These are phyloP conservation scores for Peromyscus aztecus DNA, from an alignment of 2,797 vertebrate species.

Conservation along the genomic window DNA sequence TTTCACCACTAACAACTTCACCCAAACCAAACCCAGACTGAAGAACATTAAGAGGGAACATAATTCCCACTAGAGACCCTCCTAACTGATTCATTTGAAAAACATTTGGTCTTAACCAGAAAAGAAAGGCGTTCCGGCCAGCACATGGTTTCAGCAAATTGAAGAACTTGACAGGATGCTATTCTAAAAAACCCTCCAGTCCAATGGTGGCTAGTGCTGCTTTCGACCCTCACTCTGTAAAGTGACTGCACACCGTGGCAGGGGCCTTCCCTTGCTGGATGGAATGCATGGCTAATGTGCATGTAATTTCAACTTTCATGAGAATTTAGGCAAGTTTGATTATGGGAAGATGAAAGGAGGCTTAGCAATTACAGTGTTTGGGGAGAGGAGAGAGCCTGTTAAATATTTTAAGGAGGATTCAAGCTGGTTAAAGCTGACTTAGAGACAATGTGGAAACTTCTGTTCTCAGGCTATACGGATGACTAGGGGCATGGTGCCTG, in stretches of 20 bases:
- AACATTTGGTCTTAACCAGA: slow-evolving; percentile 57
- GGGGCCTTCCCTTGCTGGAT: neutral
- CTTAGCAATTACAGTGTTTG: neutral
- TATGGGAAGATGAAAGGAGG: slow-evolving; percentile 46
- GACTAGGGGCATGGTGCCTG: neutral
- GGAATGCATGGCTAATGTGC: slow-evolving; percentile 17
- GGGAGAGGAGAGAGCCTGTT: slow-evolving; percentile 57
- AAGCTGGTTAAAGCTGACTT: slow-evolving; percentile 43
- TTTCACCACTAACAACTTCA: slow-evolving; percentile 56
- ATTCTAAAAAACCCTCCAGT: neutral
- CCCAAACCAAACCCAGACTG: slow-evolving; percentile 41
- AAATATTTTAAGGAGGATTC: slow-evolving; percentile 76
- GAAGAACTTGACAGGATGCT: neutral
- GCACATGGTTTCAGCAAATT: neutral
- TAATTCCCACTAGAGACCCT: neutral
- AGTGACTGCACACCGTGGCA: neutral
- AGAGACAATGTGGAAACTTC: neutral
- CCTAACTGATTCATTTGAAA: slow-evolving; percentile 48
- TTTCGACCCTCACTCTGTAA: slow-evolving; percentile 1
- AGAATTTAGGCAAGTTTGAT: slow-evolving; percentile 58
- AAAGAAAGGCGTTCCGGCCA: neutral
- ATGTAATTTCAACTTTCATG: slow-evolving; percentile 46
- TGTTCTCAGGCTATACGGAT: neutral
- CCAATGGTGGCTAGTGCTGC: slow-evolving; percentile 26
- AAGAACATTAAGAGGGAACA: slow-evolving; percentile 47